phyloP scores from a whole-genome alignment of 2,113 vertebrate genomes.

The human (Homo sapiens) region GRCh38 chr5:101499001-101499500 shows the following conservation, averaged over 20 bases:
- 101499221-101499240: not conserved
- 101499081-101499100: not conserved
- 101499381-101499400: slow-evolving; percentile 56
- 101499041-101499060: not conserved
- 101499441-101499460: not conserved
- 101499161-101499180: not conserved
- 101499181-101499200: not conserved
- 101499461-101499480: not conserved
- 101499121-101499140: not conserved
- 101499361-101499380: slow-evolving; percentile 57
- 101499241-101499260: not conserved
- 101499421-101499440: not conserved
- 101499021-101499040: not conserved
- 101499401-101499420: not conserved
- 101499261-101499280: not conserved
- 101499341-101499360: not conserved
- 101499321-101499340: not conserved
- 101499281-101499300: not conserved
- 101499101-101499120: not conserved
- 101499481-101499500: slow-evolving; percentile 52
- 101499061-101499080: not conserved
- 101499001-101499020: not conserved
- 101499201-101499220: not conserved
- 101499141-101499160: not conserved
- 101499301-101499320: not conserved